Conservation (phyloP, 2,888 invertebrate species). For the Pristionchus entomophagus region DNA sequence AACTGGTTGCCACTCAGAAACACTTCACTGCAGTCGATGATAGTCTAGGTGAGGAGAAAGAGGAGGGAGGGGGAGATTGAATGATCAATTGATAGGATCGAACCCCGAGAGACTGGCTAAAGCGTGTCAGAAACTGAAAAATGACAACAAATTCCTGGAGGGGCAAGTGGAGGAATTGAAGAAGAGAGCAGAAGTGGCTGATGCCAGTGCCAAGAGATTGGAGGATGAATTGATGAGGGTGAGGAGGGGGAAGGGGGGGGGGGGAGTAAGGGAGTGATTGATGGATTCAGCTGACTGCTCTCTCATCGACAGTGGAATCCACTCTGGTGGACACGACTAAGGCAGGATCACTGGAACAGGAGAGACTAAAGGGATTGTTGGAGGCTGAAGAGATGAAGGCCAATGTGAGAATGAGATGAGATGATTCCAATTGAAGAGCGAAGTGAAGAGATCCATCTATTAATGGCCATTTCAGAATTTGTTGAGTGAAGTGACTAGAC, state of each 20-base stretch:
- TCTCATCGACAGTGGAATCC: conserved; percentile 1
- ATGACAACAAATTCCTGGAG: conserved; percentile 59
- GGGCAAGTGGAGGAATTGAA: conserved; percentile 59
- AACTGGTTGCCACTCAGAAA: conserved; percentile 39
- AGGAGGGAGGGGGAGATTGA: background rate
- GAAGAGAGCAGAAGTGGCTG: conserved; percentile 27
- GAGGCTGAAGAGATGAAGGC: conserved; percentile 49
- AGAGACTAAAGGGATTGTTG: conserved; percentile 52
- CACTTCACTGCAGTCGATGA: conserved; percentile 26
- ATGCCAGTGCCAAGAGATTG: conserved; percentile 1
- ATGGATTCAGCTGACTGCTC: background rate
- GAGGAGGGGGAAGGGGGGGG: background rate
- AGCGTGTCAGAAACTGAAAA: conserved; percentile 62
- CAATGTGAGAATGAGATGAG: background rate
- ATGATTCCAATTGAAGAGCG: background rate
- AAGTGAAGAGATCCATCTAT: no score
- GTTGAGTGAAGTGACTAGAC: background rate
- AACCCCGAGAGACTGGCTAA: conserved; percentile 61
- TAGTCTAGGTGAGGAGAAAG: background rate
- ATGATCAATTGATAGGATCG: background rate
- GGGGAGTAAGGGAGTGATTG: background rate
- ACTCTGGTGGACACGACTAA: background rate
- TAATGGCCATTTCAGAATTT: background rate
- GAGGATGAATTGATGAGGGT: conserved; percentile 5
- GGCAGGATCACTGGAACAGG: conserved; percentile 52